Conservation (phyloP, 2,113 vertebrate species). For the Paracanthobrama guichenoti region DNA sequence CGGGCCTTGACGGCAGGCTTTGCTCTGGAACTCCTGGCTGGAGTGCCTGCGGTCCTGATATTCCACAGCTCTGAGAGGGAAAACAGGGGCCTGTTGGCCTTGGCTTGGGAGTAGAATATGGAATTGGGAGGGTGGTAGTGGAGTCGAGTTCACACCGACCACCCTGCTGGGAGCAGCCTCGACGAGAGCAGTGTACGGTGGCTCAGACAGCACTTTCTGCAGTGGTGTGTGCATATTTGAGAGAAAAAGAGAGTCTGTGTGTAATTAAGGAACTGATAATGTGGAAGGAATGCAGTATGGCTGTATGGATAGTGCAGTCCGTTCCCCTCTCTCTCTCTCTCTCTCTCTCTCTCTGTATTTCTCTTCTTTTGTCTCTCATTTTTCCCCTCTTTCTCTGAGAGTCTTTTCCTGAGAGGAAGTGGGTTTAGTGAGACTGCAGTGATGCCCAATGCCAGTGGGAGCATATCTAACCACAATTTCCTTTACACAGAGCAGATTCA, state of each 20-base stretch:
- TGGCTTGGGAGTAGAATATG: constrained; percentile 51
- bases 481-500: constrained; percentile 38
- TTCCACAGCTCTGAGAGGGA: constrained; percentile 30
- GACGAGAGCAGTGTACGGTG: constrained; percentile 12
- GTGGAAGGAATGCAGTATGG: constrained; percentile 56
- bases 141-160: constrained; percentile 48
- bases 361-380: constrained; percentile 11
- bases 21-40: constrained; percentile 20
- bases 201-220: constrained; percentile 31
- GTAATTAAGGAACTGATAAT: constrained; percentile 56
- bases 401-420: constrained; percentile 47
- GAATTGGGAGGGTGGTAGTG: constrained; percentile 41
- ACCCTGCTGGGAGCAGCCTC: constrained; percentile 43
- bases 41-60: constrained; percentile 37
- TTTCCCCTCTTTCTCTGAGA: constrained; percentile 24
- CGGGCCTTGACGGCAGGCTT: constrained; percentile 29
- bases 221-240: constrained; percentile 6
- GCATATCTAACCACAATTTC: constrained; percentile 49
- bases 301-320: constrained; percentile 46
- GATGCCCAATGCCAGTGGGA: constrained; percentile 46
- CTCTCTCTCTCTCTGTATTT: not conserved
- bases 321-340: not conserved
- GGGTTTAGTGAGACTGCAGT: constrained; percentile 45
- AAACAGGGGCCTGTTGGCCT: constrained; percentile 56
- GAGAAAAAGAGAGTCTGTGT: constrained; percentile 43